Evolutionary conservation across 2,113 vertebrate species (phyloP), one percentile per base, ranked within the genome.

Genomic region (Scopus umbretta): DNA sequence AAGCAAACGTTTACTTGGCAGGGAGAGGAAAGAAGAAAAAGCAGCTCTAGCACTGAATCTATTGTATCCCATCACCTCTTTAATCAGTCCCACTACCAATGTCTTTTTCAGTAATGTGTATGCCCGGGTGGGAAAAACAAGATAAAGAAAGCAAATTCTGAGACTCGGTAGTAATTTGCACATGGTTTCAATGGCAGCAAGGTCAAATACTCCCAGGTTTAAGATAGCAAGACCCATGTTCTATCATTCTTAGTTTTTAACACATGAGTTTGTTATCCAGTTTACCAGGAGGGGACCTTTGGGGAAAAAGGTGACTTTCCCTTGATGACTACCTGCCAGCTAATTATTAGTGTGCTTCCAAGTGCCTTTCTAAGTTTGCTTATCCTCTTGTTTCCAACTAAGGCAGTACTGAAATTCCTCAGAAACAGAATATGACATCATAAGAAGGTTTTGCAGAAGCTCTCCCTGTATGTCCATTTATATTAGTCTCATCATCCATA

Each of bases 401-500:
- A 80, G 45, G 68, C 19, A 27, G 68, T 13, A 11, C 20, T 36
- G 34, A 93, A 87, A 62, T 67, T 90, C 87, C 93, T 90, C 86
- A 23, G 91, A 94, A 88, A 95, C 68, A 30, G 70, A 87, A n/a
- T 53, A 70, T 97, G 97, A 97, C 97, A 96, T 97, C 98, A 97
- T 79, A 92, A 95, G 93, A 65, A 61, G 43, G 52, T 26, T 32
- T 90, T 80, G 80, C 90, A 87, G 96, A 42, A 92, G 45, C 75
- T 81, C 15, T 27, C 90, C 88, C 95, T 82, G 70, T 70, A 79
- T 90, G 97, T 95, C 97, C 94, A 19, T 90, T 95, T 92, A 42
- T 85, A 96, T 98, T 95, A 98, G 97, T 56, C 92, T 97, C 95
- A 90, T 94, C 97, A 95, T 95, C 96, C 95, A 92, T 94, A 97